phyloP scores from a whole-genome alignment of 2,888 invertebrate genomes.

The Leptopterna dolabrata region DNA sequence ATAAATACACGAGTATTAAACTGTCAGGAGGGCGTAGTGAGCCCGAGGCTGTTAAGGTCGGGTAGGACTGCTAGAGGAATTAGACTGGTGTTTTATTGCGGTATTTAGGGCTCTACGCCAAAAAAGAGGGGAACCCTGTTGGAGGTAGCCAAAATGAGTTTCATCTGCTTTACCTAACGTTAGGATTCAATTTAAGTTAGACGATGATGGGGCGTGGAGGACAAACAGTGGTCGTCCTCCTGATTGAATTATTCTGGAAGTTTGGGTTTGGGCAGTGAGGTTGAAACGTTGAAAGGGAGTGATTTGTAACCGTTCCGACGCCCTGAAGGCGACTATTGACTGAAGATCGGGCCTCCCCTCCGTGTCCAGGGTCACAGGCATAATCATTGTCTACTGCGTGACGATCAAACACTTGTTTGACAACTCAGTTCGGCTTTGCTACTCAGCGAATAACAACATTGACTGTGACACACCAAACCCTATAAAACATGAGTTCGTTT shows the following conservation, averaged over 20 bases:
- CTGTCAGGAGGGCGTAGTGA: not conserved
- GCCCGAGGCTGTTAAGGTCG: not conserved
- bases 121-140: not conserved
- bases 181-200: constrained; percentile 27
- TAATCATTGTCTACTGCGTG: not conserved
- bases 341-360: not conserved
- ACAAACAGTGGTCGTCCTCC: not conserved
- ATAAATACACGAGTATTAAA: not conserved
- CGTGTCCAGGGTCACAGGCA: not conserved
- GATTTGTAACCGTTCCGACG: not conserved
- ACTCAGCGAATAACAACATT: too few species aligned
- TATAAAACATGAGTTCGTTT: too few species aligned
- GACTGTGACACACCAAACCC: too few species aligned
- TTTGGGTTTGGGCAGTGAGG: not conserved
- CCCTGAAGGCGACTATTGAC: not conserved
- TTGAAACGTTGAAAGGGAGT: not conserved
- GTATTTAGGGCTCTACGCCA: constrained; percentile 32
- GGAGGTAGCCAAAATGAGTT: constrained; percentile 30
- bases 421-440: too few species aligned
- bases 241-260: constrained; percentile 21
- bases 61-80: constrained; percentile 9
- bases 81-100: constrained; percentile 29
- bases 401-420: not conserved
- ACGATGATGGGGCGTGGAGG: not conserved
- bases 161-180: constrained; percentile 31